Evolutionary conservation across 1,140 invertebrate species (phyloP).

Genomic region (Bombus sylvicola): DNA sequence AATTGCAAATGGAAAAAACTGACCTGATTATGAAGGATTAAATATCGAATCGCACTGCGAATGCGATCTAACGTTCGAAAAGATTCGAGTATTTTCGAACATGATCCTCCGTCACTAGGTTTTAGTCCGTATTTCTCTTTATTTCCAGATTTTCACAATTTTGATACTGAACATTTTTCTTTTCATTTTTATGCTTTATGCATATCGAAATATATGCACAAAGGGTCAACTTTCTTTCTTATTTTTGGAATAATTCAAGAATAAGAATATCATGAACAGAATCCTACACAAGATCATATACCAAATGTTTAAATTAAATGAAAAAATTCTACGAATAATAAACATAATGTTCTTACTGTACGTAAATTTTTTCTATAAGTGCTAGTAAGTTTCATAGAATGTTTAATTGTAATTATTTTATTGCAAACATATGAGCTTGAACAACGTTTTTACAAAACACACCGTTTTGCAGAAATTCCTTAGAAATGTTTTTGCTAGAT

Average conservation of each 20-base stretch:
- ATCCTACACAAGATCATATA: no score
- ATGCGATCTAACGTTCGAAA: no score
- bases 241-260: neutral
- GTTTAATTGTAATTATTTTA: neutral
- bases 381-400: neutral
- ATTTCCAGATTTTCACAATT: neutral
- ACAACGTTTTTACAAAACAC: neutral
- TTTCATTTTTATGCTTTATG: no score
- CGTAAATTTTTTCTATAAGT: neutral
- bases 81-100: neutral
- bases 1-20: slow-evolving; percentile 18
- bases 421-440: neutral
- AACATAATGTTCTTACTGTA: neutral
- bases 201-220: neutral
- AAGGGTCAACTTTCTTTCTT: neutral
- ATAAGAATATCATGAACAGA: no score
- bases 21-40: slow-evolving; percentile 29
- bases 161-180: no score
- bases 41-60: neutral
- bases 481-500: neutral
- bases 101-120: neutral
- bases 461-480: neutral
- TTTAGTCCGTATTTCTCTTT: neutral
- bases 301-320: neutral
- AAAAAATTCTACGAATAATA: neutral